Conservation (phyloP, 1,140 invertebrate genomes). For the Epicauta chinensis region DNA sequence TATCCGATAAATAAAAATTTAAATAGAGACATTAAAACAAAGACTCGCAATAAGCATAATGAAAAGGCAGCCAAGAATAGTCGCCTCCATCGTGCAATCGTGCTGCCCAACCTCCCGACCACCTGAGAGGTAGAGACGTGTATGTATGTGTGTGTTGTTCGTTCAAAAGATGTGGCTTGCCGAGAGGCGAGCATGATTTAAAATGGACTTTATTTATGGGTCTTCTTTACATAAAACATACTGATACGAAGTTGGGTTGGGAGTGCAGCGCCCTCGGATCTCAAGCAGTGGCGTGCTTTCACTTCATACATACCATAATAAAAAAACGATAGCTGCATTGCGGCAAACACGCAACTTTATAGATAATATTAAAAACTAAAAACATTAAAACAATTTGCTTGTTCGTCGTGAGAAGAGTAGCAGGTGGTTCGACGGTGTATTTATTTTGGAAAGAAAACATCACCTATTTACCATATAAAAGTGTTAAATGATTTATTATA, state of each 20-base stretch:
- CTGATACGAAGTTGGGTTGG: too few relatives aligned
- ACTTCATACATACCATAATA: too few relatives aligned
- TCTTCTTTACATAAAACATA: slow-evolving; percentile 41
- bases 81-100: slow-evolving; percentile 18
- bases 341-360: slow-evolving; percentile 8
- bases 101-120: slow-evolving; percentile 31
- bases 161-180: slow-evolving; percentile 35
- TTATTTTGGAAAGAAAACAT: not conserved
- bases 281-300: slow-evolving; percentile 11
- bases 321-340: slow-evolving; percentile 3
- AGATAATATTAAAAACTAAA: too few relatives aligned
- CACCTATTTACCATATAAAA: too few relatives aligned
- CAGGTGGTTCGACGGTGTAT: slow-evolving; percentile 8
- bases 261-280: slow-evolving; percentile 15
- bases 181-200: slow-evolving; percentile 39
- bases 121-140: slow-evolving; percentile 30
- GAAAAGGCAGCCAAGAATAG: slow-evolving; percentile 16
- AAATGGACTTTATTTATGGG: slow-evolving; percentile 38
- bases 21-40: slow-evolving; percentile 41
- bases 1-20: slow-evolving; percentile 37
- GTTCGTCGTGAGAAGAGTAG: slow-evolving; percentile 6
- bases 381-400: too few relatives aligned
- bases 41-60: slow-evolving; percentile 34
- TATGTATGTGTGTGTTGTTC: slow-evolving; percentile 23
- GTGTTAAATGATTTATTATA: too few relatives aligned